These are phyloP conservation scores for Hemistola chrysoprasaria DNA, from an alignment of 2,888 invertebrate genomes.

Conservation along the genomic window DNA sequence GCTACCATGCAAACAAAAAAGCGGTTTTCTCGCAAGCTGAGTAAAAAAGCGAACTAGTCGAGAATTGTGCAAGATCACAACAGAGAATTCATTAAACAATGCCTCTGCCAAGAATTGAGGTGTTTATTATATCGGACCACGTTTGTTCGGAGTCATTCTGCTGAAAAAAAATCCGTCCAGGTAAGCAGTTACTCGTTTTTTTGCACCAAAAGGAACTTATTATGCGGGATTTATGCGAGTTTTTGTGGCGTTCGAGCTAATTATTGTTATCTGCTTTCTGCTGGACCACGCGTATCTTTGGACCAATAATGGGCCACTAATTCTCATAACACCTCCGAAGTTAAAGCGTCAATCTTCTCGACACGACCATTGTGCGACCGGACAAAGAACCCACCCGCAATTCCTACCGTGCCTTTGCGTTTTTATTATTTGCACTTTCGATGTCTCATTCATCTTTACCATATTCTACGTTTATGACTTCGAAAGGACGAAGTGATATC, in stretches of 20 bases:
- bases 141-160: slow-evolving; percentile 62
- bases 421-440: slow-evolving; percentile 67
- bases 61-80: slow-evolving; percentile 81
- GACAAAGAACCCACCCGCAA: slow-evolving; percentile 77
- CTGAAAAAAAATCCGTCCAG: slow-evolving; percentile 67
- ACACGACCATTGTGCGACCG: slow-evolving; percentile 56
- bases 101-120: slow-evolving; percentile 78
- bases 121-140: slow-evolving; percentile 77
- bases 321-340: slow-evolving; percentile 77
- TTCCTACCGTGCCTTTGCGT: slow-evolving; percentile 70
- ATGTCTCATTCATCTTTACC: slow-evolving; percentile 68
- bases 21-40: slow-evolving; percentile 67
- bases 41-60: slow-evolving; percentile 60
- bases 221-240: slow-evolving; percentile 82
- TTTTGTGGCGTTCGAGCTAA: slow-evolving; percentile 77
- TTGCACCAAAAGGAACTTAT: slow-evolving; percentile 70
- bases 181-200: slow-evolving; percentile 69
- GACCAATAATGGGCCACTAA: slow-evolving; percentile 78
- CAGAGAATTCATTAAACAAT: slow-evolving; percentile 80
- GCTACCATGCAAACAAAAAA: slow-evolving; percentile 77
- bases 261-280: slow-evolving; percentile 80
- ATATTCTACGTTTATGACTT: slow-evolving; percentile 46
- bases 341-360: slow-evolving; percentile 69
- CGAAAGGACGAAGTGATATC: slow-evolving; percentile 25
- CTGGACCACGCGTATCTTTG: slow-evolving; percentile 73